phyloP scores from a whole-genome alignment of 1,140 invertebrate species.

The Linepithema humile region DNA sequence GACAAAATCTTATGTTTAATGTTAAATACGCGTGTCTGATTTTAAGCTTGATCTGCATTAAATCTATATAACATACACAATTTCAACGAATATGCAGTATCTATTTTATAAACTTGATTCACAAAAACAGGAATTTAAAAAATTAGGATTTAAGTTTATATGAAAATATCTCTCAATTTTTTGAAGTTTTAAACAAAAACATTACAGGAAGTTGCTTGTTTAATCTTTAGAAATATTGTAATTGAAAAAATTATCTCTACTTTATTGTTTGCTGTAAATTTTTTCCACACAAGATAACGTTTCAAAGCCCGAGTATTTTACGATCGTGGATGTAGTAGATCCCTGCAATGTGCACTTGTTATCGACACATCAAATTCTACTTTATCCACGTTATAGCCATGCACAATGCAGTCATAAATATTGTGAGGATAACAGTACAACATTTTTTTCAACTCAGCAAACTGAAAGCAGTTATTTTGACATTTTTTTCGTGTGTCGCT shows the following conservation, averaged over 20 bases:
- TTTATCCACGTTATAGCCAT: slow-evolving; percentile 55
- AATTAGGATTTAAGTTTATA: background rate
- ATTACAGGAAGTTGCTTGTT: background rate
- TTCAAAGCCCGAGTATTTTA: slow-evolving; percentile 26
- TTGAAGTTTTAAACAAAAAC: too few relatives aligned
- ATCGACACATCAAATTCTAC: slow-evolving; percentile 50
- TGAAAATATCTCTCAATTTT: background rate
- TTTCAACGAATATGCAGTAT: too few relatives aligned
- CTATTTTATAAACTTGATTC: background rate
- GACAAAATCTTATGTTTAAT: slow-evolving; percentile 16
- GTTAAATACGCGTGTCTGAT: background rate
- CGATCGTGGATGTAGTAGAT: slow-evolving; percentile 49
- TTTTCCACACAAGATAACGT: background rate
- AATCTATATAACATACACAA: background rate
- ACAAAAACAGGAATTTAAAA: background rate
- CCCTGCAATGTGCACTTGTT: slow-evolving; percentile 27
- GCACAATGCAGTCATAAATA: background rate
- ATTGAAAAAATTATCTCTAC: background rate
- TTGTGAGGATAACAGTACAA: slow-evolving; percentile 77
- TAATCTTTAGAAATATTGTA: background rate
- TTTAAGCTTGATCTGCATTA: background rate
- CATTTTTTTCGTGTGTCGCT: too few relatives aligned
- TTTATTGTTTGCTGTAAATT: slow-evolving; percentile 18
- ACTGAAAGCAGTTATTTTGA: too few relatives aligned
- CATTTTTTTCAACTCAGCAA: slow-evolving; percentile 24